Evolutionary conservation across 2,113 vertebrate species (phyloP), one percentile per base, ranked within the genome.

Genomic region (Sula dactylatra): DNA sequence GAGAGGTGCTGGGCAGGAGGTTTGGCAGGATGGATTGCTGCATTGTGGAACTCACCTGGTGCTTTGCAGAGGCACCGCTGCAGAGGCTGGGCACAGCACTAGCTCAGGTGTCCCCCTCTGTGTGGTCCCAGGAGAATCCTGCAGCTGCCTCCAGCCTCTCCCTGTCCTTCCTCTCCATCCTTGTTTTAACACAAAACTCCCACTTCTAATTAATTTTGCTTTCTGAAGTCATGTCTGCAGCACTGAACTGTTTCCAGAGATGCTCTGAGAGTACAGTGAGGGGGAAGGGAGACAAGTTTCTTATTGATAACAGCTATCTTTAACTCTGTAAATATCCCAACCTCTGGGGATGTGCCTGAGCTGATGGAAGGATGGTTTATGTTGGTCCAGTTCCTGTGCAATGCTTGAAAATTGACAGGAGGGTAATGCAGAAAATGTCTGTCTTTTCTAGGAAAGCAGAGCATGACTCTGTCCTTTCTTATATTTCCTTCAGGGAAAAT

Each of bases 191-290:
- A 77, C 36, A 76, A 59, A 91, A 70, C 71, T 86, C 86, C 90
- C 92, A 56, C 74, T 77, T 55, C 55, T 50, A 65, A 87, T 88
- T 82, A 91, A 17, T 93, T 91, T 81, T 93, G 42, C 44, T 90
- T 49, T 94, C 90, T 1, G 3, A 96, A 94, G 74, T 77, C 72
- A 38, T 86, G 78, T 81, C 88, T 93, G 95, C 96, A 89, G 96
- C 93, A 79, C 72, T 40, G 77, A 94, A 44, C 44, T 76, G n/a
- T 82, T 96, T 96, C 88, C 73, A 96, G 66, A 56, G 73, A 27
- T 61, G 54, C 26, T 93, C 69, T 69, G 67, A 92, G 89, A 79
- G 27, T 49, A 52, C 34, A 40, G 42, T 9, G 74, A 82, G 73
- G 47, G 88, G 91, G 88, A 88, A 85, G 45, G 72, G 95, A 95